A percentile compares a stretch with the other conserved stretches of the same genome.
Evolutionary conservation across 2,797 vertebrate species (phyloP).

Genomic region (Sebastiscus albofasciatus): DNA sequence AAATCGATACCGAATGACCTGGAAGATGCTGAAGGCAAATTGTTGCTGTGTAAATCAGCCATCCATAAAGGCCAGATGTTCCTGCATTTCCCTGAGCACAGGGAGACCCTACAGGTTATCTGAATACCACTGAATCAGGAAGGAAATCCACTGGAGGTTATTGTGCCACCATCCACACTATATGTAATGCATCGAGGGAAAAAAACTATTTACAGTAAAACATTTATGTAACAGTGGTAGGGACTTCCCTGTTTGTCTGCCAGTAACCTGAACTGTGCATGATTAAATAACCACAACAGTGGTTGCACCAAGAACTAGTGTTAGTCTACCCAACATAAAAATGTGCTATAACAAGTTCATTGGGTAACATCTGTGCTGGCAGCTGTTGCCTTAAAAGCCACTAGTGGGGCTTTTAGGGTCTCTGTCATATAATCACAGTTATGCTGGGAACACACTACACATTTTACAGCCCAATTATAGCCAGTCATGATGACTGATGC

Average conservation of each 20-base stretch:
- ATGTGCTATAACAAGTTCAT: constrained; percentile 9
- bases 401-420: not conserved
- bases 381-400: constrained; percentile 40
- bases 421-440: not conserved
- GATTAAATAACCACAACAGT: constrained; percentile 1
- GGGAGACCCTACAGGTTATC: constrained; percentile 24
- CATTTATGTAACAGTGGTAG: not conserved
- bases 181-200: not conserved
- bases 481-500: not conserved
- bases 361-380: constrained; percentile 48
- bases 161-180: not conserved
- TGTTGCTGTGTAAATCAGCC: constrained; percentile 35
- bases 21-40: constrained; percentile 52
- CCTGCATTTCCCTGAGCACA: constrained; percentile 11
- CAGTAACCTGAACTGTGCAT: not conserved
- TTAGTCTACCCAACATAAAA: not conserved
- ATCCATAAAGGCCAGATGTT: constrained; percentile 73
- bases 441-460: not conserved
- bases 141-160: constrained; percentile 18
- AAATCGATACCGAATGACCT: constrained; percentile 64
- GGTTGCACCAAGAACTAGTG: not conserved
- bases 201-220: not conserved
- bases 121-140: constrained; percentile 11
- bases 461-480: constrained; percentile 9
- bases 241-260: not conserved